These are phyloP conservation scores for Azorinus chamasolen DNA, from an alignment of 2,888 invertebrate genomes.

Conservation along the genomic window DNA sequence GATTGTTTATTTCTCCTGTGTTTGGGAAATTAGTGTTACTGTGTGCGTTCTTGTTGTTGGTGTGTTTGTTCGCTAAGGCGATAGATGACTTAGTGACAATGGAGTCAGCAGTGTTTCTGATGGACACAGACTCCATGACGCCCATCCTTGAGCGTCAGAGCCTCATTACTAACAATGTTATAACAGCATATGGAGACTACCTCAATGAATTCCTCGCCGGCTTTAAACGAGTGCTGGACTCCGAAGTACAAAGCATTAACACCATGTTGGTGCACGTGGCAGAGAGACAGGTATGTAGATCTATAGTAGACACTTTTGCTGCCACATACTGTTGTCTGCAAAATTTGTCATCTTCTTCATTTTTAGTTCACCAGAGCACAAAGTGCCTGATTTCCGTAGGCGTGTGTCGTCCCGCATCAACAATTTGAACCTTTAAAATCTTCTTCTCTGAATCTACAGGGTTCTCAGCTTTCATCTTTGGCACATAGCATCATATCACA, in stretches of 20 bases:
- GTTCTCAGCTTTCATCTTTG: too few species aligned
- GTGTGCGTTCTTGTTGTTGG: slow-evolving; percentile 67
- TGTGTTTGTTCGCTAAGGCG: slow-evolving; percentile 69
- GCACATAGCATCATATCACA: too few species aligned
- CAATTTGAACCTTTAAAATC: too few species aligned
- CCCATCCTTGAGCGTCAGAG: slow-evolving; percentile 68
- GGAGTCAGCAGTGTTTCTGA: slow-evolving; percentile 71
- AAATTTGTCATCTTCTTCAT: too few species aligned
- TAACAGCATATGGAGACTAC: slow-evolving; percentile 72
- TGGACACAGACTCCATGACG: slow-evolving; percentile 69
- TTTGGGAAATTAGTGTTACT: slow-evolving; percentile 72
- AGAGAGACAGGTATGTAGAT: slow-evolving; percentile 69
- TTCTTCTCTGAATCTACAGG: too few species aligned
- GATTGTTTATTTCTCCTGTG: slow-evolving; percentile 67
- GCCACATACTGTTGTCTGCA: too few species aligned
- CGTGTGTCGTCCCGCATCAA: too few species aligned
- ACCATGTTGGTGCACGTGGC: slow-evolving; percentile 66
- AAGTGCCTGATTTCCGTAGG: too few species aligned
- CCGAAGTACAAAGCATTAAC: slow-evolving; percentile 69
- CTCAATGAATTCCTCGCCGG: slow-evolving; percentile 75
- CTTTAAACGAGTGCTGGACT: slow-evolving; percentile 65
- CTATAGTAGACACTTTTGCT: too few species aligned
- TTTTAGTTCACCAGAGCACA: too few species aligned
- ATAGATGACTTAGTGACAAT: slow-evolving; percentile 71
- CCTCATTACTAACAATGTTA: slow-evolving; percentile 62